Evolutionary conservation across 2,888 invertebrate species (phyloP), one percentile per base, ranked within the genome.

Genomic region (Tetragnatha montana): DNA sequence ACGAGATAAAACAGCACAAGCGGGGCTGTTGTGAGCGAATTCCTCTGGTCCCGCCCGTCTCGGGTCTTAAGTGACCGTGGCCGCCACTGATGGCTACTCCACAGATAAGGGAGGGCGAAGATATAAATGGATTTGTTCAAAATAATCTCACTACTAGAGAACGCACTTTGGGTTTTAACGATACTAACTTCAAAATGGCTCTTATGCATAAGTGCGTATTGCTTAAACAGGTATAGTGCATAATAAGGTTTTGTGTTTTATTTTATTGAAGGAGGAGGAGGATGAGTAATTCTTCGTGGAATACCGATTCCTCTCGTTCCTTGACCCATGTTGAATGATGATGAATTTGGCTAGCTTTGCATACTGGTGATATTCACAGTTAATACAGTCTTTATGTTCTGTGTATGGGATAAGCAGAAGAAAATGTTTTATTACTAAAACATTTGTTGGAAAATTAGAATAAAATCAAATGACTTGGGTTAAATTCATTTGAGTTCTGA

Each of bases 21-120:
- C 19, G 60, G 51, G 7, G 60, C 78, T 78, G 78, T 78, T 21
- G 22, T 51, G 10, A 22, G 21, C 21, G 14, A 60, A 78, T 68
- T 60, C 78, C 21, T 21, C 1, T 4, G 78, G 22, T 17, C 60
- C 60, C 12, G 17, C 60, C 60, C 60, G 17, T 60, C 21, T 78
- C 22, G 60, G 78, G 17, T 12, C 12, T 60, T 78, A 78, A 78
- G 78, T 78, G 78, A 21, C 7, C 60, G 17, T 8, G 22, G 78
- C 22, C 60, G 60, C 78, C 78, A 47, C 22, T 12, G n/a, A 10
- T 8, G 14, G 22, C 19, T 51, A 75, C 14, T 17, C 19, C 0
- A 21, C 50, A 22, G 78, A 78, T 78, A 78, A 60, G 21, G 60
- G 8, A 12, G 60, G 60, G 17, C 17, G 60, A 60, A 60, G 35